Evolutionary conservation across 2,888 invertebrate species (phyloP).

Genomic region (Iphiclides podalirius): DNA sequence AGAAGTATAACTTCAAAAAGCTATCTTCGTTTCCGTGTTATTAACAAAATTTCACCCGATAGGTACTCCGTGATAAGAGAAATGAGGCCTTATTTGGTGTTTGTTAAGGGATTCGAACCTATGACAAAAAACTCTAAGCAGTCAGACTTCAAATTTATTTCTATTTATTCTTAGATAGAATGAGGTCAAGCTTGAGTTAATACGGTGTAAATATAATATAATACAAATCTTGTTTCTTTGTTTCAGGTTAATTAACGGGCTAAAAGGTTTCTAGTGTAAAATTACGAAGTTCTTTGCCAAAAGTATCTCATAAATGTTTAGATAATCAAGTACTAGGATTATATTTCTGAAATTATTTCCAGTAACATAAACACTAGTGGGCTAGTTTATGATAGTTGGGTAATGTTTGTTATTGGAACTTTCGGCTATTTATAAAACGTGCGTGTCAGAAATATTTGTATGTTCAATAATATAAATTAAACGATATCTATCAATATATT

Average conservation of each 20-base stretch:
- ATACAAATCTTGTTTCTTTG: conserved; percentile 33
- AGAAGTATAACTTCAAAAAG: too few relatives aligned
- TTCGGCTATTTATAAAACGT: conserved; percentile 9
- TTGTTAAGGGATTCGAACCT: too few relatives aligned
- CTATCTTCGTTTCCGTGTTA: too few relatives aligned
- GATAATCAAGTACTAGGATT: conserved; percentile 22
- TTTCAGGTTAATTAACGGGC: conserved; percentile 55
- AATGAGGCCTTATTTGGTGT: too few relatives aligned
- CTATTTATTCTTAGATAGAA: too few relatives aligned
- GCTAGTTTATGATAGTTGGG: conserved; percentile 19
- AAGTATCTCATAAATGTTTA: conserved; percentile 26
- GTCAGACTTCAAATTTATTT: too few relatives aligned
- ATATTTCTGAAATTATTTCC: conserved; percentile 26
- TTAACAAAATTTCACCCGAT: too few relatives aligned
- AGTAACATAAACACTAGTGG: conserved; percentile 24
- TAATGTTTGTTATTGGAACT: conserved; percentile 20
- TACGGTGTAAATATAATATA: neutral
- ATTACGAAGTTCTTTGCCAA: conserved; percentile 16
- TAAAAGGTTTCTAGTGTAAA: conserved; percentile 18
- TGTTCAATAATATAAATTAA: neutral
- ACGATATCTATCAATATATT: neutral
- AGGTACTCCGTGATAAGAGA: too few relatives aligned
- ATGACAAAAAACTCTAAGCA: too few relatives aligned
- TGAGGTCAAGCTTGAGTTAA: too few relatives aligned
- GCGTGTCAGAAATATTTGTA: conserved; percentile 10